Base-by-base conservation (phyloP, 2,113 vertebrate genomes). In the Pteronura brasiliensis region DNA sequence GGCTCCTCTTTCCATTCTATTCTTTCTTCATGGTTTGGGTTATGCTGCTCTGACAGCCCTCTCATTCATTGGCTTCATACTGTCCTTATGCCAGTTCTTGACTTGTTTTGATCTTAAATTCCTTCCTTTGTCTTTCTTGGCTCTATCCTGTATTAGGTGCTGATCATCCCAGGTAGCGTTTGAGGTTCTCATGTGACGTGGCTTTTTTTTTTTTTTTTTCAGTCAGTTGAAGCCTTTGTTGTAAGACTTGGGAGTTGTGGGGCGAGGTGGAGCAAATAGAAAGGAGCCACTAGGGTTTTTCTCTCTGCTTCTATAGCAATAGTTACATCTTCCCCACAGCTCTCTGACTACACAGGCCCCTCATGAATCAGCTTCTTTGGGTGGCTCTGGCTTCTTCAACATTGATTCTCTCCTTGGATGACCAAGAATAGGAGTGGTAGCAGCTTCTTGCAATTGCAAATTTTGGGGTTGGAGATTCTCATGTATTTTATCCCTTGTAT, bases 211-310 rank as follows among this genome's bases (percentile, higher is more conserved):
- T 20, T 18, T 74, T 44, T 52, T 76, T 86, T 92, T 85, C n/a
- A 84, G 2, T n/a, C 36, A 63, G 0, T 17, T 42, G 25, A 59
- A 67, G 31, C 7, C 52, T 15, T 3, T 36, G 44, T 17, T 27
- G 2, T 67, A 29, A 2, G 12, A 76, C 7, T 59, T 27, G 61
- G 61, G 11, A 3, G 14, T 1, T 4, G 15, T 1, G 49, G 15
- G 4, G 15, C 4, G 14, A 52, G 69, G 20, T 1, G 29, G 11
- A 4, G 1, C 0, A 25, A 59, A 29, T 5, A 4, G 7, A 25
- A 76, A 72, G 4, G 3, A 57, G 21, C 9, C 4, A 14, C 34
- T 3, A 65, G 44, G 25, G 25, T 4, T 44, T 42, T 44, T 17
- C 47, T 80, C 17, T 21, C 55, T 79, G 10, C 5, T 57, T n/a